Evolutionary conservation across 2,888 invertebrate species (phyloP).

Genomic region (Phengaris alcon): DNA sequence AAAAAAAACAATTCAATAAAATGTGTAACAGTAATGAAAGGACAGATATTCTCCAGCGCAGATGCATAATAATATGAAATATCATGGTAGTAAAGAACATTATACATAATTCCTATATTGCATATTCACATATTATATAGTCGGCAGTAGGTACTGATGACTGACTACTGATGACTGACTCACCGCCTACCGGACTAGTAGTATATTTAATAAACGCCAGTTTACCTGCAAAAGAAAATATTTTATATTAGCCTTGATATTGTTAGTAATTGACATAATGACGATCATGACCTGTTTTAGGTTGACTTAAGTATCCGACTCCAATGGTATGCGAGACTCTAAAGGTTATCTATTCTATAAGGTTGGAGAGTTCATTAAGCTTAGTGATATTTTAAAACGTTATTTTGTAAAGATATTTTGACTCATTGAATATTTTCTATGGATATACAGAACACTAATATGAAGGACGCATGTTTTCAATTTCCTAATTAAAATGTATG

Average conservation of each 20-base stretch:
- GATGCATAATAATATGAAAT: background rate
- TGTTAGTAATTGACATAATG: background rate
- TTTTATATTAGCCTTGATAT: conserved; percentile 13
- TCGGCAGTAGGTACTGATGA: too few species aligned
- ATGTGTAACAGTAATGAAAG: background rate
- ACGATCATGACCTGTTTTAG: conserved; percentile 22
- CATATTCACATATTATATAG: too few species aligned
- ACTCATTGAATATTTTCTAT: background rate
- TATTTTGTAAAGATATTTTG: background rate
- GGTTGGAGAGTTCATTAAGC: background rate
- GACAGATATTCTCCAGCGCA: background rate
- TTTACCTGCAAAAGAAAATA: conserved; percentile 24
- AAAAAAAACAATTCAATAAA: background rate
- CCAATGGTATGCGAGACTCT: background rate
- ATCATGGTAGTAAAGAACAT: background rate
- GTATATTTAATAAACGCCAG: background rate
- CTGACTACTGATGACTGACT: background rate
- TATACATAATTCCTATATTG: background rate
- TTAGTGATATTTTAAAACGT: background rate
- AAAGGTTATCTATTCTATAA: background rate
- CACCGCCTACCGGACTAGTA: background rate
- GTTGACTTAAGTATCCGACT: background rate
- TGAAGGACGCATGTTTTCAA: too few species aligned
- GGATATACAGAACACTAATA: too few species aligned
- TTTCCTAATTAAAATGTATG: too few species aligned